A percentile compares a stretch with the other conserved stretches of the same genome.
Conservation (phyloP, 2,113 vertebrate genomes). For the Pterophyllum scalare region DNA sequence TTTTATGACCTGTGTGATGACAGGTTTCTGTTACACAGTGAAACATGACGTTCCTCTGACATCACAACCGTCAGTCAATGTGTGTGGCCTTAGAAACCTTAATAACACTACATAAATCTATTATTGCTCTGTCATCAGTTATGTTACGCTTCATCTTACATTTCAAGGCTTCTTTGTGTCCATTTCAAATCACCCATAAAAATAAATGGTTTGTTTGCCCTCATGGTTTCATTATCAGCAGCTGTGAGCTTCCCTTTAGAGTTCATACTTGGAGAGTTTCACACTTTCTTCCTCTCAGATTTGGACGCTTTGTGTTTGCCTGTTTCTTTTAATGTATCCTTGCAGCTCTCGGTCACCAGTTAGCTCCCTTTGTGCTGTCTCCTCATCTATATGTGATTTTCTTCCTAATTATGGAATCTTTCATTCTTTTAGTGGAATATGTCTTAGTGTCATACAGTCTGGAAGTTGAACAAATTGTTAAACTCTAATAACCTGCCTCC, state of each 20-base stretch:
- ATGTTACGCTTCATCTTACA: too few relatives aligned
- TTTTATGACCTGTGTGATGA: too few relatives aligned
- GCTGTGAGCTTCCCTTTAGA: not conserved
- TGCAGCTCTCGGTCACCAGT: not conserved
- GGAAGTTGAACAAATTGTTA: not conserved
- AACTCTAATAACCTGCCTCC: not conserved
- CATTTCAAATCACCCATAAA: too few relatives aligned
- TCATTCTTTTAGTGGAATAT: not conserved
- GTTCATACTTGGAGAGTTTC: fast-evolving
- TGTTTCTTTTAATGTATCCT: not conserved
- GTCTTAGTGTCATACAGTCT: not conserved
- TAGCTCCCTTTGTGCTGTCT: not conserved
- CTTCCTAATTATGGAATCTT: not conserved
- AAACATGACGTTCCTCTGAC: too few relatives aligned
- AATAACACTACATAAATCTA: too few relatives aligned
- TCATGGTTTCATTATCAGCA: not conserved
- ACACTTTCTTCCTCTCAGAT: not conserved
- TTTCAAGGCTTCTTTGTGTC: too few relatives aligned
- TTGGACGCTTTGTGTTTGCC: not conserved
- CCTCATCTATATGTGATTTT: fast-evolving
- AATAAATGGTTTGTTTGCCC: not conserved
- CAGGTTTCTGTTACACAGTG: too few relatives aligned
- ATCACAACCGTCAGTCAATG: too few relatives aligned
- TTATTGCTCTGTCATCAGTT: too few relatives aligned
- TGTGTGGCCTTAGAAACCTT: too few relatives aligned